Base-by-base conservation (phyloP, 2,113 vertebrate genomes). In the Stigmatopora nigra region DNA sequence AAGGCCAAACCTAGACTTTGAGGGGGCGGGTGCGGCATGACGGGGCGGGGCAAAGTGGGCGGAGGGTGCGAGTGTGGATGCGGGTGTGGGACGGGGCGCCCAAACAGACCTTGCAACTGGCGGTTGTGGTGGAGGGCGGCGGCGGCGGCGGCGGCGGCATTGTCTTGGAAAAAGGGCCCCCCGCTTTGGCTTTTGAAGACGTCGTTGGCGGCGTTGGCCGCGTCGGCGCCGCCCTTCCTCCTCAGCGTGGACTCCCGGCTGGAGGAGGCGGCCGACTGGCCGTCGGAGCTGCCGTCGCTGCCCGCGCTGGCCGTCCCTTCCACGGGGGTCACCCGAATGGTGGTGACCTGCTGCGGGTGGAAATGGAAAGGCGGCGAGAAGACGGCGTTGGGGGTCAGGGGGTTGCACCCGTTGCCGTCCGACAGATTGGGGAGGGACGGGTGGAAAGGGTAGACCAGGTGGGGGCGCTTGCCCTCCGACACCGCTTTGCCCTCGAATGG, bases 161-260 rank as follows among this genome's bases (percentile, higher is more conserved):
- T 82, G 19, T 86, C 84, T 0, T 86, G 79, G 70, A 87, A 88
- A 41, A 73, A 81, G 61, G 55, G 77, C 71, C 70, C 77, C 71
- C 70, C 77, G 80, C 82, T 81, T 13, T 82, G 81, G 1, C 65
- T 68, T 56, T 82, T 74, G 1, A 78, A 9, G 58, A 76, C 71
- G 61, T 60, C 63, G 36, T 45, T n/a, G n/a, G n/a, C n/a, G n/a
- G n/a, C n/a, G n/a, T n/a, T n/a, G n/a, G n/a, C n/a, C 0, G 90
- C 90, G 58, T 92, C 92, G 60, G 88, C 88, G 70, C 93, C 91
- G 16, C 90, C 91, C 80, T 95, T 94, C 78, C 94, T 92, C 66
- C 93, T 88, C 73, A 97, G 90, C 9, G 94, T 98, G 65, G 95
- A 97, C 84, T 98, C 95, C 15, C 95, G 91, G 65, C 94, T 96